These are phyloP conservation scores for Oncorhynchus masou DNA, from an alignment of 2,113 vertebrate genomes.

Conservation along the genomic window DNA sequence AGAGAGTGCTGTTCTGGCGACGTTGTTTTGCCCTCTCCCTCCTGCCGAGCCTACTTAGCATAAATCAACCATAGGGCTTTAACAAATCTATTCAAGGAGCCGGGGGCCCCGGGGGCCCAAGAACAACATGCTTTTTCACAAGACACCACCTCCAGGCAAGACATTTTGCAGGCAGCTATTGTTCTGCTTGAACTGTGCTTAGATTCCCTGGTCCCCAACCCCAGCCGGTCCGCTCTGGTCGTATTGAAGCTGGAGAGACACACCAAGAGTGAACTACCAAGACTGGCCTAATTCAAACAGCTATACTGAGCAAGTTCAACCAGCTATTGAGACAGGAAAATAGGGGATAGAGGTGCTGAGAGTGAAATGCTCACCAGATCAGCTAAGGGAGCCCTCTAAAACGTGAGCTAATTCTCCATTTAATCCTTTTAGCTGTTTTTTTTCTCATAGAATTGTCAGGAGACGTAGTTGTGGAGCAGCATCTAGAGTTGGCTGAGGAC, in stretches of 20 bases:
- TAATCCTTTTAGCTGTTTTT: constrained; percentile 69
- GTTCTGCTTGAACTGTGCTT: constrained; percentile 75
- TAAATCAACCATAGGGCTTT: constrained; percentile 86
- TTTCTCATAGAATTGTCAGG: constrained; percentile 53
- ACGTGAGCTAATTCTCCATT: constrained; percentile 72
- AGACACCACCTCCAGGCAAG: constrained; percentile 76
- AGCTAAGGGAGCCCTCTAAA: constrained; percentile 72
- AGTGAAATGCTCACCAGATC: constrained; percentile 71
- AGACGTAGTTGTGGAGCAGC: constrained; percentile 59
- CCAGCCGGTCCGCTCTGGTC: constrained; percentile 63
- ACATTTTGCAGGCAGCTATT: constrained; percentile 74
- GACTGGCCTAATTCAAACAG: constrained; percentile 51
- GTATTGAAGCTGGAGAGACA: constrained; percentile 75
- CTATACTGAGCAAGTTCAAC: constrained; percentile 28
- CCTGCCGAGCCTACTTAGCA: constrained; percentile 80
- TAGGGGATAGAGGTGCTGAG: constrained; percentile 56
- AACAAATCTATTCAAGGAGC: constrained; percentile 92
- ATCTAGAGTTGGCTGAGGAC: no score
- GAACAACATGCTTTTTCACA: constrained; percentile 80
- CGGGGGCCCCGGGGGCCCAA: constrained; percentile 74
- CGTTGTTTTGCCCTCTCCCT: constrained; percentile 66
- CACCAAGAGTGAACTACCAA: constrained; percentile 70
- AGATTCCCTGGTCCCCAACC: constrained; percentile 76
- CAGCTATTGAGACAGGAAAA: constrained; percentile 62
- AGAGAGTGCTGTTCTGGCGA: constrained; percentile 72